Conservation (phyloP, 1,140 invertebrate genomes). For the Globodera rostochiensis region DNA sequence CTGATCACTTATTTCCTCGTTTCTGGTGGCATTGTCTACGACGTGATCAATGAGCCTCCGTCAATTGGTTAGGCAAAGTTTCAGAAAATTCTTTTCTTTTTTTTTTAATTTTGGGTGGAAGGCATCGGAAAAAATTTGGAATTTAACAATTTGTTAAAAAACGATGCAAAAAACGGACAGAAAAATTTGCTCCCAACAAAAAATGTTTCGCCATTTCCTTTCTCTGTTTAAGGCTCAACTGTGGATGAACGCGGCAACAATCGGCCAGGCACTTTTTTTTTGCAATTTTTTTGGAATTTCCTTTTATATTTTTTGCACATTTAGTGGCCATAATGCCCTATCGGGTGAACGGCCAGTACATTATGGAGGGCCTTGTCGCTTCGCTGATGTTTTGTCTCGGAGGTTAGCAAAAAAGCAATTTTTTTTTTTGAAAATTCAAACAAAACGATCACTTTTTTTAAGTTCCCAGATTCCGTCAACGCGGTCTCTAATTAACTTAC, state of each 20-base stretch:
- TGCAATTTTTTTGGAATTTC: slow-evolving; percentile 4
- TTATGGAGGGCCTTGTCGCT: slow-evolving; percentile 59
- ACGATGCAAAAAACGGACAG: no score
- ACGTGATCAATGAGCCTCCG: slow-evolving; percentile 59
- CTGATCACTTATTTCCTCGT: slow-evolving; percentile 94
- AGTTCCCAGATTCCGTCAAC: no score
- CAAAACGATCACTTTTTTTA: background rate
- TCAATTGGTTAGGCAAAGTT: slow-evolving; percentile 51
- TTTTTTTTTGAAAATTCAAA: slow-evolving; percentile 9
- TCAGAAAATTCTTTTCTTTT: slow-evolving; percentile 37
- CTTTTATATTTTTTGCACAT: slow-evolving; percentile 7
- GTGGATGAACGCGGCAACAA: slow-evolving; percentile 20
- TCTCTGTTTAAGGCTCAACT: slow-evolving; percentile 14
- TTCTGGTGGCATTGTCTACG: slow-evolving; percentile 81
- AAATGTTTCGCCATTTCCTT: background rate
- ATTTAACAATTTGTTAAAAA: background rate
- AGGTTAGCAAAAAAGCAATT: slow-evolving; percentile 33
- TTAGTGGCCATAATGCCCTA: slow-evolving; percentile 57
- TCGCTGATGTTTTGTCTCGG: slow-evolving; percentile 59
- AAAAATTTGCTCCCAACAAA: background rate
- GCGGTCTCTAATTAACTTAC: no score
- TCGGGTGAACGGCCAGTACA: slow-evolving; percentile 57
- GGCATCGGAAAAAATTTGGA: background rate
- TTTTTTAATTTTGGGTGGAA: background rate
- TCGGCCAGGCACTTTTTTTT: slow-evolving; percentile 8